Percentiles rank a stretch among this genome's conserved stretches.
Conservation (phyloP, 1,140 invertebrate species). For the Lasaia peninsularis region DNA sequence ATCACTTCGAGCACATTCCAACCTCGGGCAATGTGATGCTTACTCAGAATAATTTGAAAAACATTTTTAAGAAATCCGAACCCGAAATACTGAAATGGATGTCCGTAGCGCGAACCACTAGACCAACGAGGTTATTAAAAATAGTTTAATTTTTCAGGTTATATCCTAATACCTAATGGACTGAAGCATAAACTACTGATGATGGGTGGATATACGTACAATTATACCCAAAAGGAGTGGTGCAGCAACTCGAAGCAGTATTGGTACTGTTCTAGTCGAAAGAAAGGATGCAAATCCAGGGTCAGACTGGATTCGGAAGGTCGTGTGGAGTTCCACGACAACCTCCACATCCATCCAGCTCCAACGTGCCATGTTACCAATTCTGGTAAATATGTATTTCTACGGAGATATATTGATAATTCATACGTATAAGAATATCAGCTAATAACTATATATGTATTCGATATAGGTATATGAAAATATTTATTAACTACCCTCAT, state of each 20-base stretch:
- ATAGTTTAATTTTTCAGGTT: constrained; percentile 19
- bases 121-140: not conserved
- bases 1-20: too few species aligned
- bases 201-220: constrained; percentile 33
- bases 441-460: too few species aligned
- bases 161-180: constrained; percentile 25
- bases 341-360: constrained; percentile 18
- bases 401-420: too few species aligned
- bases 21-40: too few species aligned
- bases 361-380: constrained; percentile 20
- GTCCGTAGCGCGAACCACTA: too few species aligned
- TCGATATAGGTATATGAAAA: too few species aligned
- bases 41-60: too few species aligned
- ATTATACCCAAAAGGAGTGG: constrained; percentile 9
- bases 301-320: constrained; percentile 24
- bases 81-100: too few species aligned
- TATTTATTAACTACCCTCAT: too few species aligned
- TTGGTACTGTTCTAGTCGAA: constrained; percentile 37
- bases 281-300: constrained; percentile 26
- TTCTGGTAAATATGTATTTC: too few species aligned
- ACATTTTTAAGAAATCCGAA: too few species aligned
- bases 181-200: constrained; percentile 31
- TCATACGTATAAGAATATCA: too few species aligned
- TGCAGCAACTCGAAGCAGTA: constrained; percentile 13
- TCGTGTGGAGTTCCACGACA: constrained; percentile 14